Percentiles rank a stretch among this genome's conserved stretches.
phyloP scores from a whole-genome alignment of 35 echinoderm and acorn worm genomes.

The Apostichopus californicus region DNA sequence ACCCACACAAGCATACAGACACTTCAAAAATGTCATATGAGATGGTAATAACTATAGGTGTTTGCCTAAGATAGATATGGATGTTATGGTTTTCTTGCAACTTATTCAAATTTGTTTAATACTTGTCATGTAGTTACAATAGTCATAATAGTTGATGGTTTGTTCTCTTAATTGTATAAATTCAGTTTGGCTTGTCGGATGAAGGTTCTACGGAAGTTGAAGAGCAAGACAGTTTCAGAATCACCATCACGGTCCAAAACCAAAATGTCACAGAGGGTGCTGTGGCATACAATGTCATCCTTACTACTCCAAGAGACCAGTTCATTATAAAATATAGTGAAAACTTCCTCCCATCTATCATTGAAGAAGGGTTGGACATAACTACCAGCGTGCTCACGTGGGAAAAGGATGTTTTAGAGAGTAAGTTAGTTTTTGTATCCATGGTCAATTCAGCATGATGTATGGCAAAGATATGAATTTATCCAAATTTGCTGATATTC shows the following conservation, averaged over 20 bases:
- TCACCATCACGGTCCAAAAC: not conserved
- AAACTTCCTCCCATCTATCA: not conserved
- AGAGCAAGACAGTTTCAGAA: conserved; percentile 1
- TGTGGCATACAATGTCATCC: not conserved
- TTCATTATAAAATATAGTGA: not conserved
- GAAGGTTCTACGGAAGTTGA: not conserved
- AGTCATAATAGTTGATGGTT: too few species aligned
- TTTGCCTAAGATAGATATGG: too few species aligned
- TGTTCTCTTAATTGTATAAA: too few species aligned
- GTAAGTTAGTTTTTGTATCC: not conserved
- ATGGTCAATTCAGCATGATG: too few species aligned
- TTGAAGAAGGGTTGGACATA: not conserved
- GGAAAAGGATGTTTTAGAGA: not conserved
- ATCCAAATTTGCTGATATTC: too few species aligned
- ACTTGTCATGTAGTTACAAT: too few species aligned
- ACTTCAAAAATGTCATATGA: too few species aligned
- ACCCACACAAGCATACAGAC: too few species aligned
- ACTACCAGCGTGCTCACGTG: not conserved
- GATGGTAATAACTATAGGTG: too few species aligned
- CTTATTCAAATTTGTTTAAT: too few species aligned
- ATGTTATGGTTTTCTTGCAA: too few species aligned
- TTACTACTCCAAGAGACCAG: not conserved
- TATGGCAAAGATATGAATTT: too few species aligned
- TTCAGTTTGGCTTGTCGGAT: conserved; percentile 5
- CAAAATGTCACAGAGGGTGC: conserved; percentile 1